phyloP scores from a whole-genome alignment of 2,888 invertebrate genomes.

The Cheilosia scutellata region DNA sequence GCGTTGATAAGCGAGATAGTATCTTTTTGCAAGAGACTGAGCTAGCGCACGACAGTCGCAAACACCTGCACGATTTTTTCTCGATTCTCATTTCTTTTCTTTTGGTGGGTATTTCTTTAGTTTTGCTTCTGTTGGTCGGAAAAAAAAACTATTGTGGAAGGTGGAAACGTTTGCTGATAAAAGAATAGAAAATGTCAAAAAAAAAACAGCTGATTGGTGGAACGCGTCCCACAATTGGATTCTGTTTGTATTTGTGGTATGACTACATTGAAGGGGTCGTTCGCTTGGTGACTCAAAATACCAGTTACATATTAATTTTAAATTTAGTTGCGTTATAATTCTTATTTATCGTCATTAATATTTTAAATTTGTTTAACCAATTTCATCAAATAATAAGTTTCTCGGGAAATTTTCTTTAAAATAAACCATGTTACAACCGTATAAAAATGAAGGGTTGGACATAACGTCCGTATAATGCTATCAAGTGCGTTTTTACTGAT shows the following conservation, averaged over 20 bases:
- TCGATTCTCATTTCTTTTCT: constrained; percentile 62
- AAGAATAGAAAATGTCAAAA: constrained; percentile 40
- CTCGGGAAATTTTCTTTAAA: too few relatives aligned
- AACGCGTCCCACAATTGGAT: constrained; percentile 10
- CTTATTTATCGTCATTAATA: too few relatives aligned
- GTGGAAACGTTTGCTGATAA: constrained; percentile 21
- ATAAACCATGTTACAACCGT: too few relatives aligned
- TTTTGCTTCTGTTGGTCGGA: constrained; percentile 32
- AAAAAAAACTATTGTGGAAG: constrained; percentile 55
- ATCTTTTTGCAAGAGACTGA: constrained; percentile 29
- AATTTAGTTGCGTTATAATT: too few relatives aligned
- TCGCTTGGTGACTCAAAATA: not conserved
- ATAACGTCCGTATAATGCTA: too few relatives aligned
- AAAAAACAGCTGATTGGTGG: constrained; percentile 46
- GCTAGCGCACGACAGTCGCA: constrained; percentile 50
- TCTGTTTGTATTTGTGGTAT: not conserved
- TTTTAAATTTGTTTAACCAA: too few relatives aligned
- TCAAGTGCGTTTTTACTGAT: too few relatives aligned
- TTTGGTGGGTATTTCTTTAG: constrained; percentile 22
- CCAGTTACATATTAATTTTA: too few relatives aligned
- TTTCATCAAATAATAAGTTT: too few relatives aligned
- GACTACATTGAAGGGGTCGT: not conserved
- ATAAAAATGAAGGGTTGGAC: too few relatives aligned
- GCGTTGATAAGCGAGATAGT: constrained; percentile 44
- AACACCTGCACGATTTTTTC: constrained; percentile 74